These are phyloP conservation scores for Zoroaster sp. DNA, from an alignment of 53 echinoderm and acorn worm species.

Conservation along the genomic window DNA sequence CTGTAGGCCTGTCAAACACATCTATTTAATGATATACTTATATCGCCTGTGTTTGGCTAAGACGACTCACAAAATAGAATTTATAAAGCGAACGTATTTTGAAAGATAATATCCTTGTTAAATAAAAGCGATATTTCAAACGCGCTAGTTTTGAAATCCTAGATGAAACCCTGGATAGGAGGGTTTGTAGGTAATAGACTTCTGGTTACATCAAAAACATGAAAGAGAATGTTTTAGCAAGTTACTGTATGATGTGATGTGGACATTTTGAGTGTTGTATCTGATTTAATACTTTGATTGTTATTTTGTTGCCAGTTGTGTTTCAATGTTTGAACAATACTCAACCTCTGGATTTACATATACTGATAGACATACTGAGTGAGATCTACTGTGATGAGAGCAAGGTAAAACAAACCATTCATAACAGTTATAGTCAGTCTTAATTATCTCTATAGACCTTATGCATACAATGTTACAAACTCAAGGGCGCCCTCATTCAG, in stretches of 20 bases:
- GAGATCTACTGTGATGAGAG: conserved; percentile 79
- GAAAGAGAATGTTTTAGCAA: not conserved
- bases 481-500: no score
- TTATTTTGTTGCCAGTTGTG: conserved; percentile 29
- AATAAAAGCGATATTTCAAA: no score
- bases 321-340: conserved; percentile 71
- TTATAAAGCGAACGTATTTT: no score
- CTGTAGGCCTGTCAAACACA: no score
- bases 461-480: no score
- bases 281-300: not conserved
- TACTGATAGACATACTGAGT: conserved; percentile 60
- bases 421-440: not conserved
- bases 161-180: not conserved
- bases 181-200: no score
- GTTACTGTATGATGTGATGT: not conserved
- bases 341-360: conserved; percentile 34
- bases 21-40: no score
- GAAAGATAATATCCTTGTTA: no score
- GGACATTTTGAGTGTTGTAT: not conserved
- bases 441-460: not conserved
- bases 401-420: conserved; percentile 26
- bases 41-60: no score
- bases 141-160: not conserved
- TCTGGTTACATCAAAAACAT: not conserved
- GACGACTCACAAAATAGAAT: no score